A percentile compares a stretch with the other conserved stretches of the same genome.
These are phyloP conservation scores for Marasmarcha lunaedactyla DNA, from an alignment of 2,888 invertebrate genomes.

Conservation along the genomic window DNA sequence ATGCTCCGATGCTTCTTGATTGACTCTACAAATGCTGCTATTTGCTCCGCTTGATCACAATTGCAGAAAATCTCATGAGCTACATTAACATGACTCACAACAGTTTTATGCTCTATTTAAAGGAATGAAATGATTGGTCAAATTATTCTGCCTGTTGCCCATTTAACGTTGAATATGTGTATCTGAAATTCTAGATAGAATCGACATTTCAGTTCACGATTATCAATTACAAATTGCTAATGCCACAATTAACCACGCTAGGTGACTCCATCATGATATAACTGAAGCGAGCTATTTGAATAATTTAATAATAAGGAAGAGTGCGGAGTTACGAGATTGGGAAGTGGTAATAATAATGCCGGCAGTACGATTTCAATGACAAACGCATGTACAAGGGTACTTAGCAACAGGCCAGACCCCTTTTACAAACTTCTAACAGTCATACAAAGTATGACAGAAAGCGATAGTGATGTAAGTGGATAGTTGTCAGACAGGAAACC, in stretches of 20 bases:
- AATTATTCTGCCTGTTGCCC: constrained; percentile 48
- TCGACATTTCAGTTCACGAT: constrained; percentile 26
- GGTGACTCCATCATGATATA: constrained; percentile 25
- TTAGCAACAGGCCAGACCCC: constrained; percentile 61
- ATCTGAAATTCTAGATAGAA: constrained; percentile 30
- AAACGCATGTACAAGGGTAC: constrained; percentile 38
- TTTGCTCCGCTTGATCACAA: constrained; percentile 35
- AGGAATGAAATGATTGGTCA: constrained; percentile 45
- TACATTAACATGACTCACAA: constrained; percentile 36
- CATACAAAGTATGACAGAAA: constrained; percentile 55
- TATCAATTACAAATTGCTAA: constrained; percentile 33
- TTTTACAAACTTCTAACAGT: constrained; percentile 56
- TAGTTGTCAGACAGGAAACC: constrained; percentile 69
- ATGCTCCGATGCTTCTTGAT: constrained; percentile 38
- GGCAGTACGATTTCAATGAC: constrained; percentile 51
- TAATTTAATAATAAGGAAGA: constrained; percentile 50
- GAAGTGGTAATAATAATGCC: constrained; percentile 50
- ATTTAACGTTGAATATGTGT: constrained; percentile 31
- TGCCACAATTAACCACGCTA: constrained; percentile 27
- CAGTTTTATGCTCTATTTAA: constrained; percentile 56
- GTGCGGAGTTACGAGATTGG: constrained; percentile 34
- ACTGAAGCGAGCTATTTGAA: constrained; percentile 31
- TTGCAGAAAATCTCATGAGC: constrained; percentile 45
- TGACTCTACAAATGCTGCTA: constrained; percentile 29
- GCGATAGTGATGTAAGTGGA: constrained; percentile 68